Conservation (phyloP, 1,140 invertebrate genomes). For the Drosophila serrata region DNA sequence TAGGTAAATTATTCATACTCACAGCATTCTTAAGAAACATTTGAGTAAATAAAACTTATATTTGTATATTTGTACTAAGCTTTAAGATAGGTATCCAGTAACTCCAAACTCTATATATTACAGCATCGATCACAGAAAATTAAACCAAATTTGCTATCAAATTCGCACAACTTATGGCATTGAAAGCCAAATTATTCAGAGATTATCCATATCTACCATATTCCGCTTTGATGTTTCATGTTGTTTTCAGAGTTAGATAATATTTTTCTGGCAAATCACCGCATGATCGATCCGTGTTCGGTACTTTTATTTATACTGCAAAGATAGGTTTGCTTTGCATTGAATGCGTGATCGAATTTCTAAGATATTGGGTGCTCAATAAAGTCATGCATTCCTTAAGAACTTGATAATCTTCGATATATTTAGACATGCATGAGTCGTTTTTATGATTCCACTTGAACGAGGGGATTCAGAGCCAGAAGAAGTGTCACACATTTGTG, state of each 20-base stretch:
- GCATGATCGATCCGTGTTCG: conserved; percentile 18
- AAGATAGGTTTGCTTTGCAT: neutral
- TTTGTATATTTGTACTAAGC: too few species aligned
- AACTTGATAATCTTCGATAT: conserved; percentile 26
- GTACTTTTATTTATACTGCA: neutral
- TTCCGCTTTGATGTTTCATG: neutral
- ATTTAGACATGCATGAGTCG: conserved; percentile 1
- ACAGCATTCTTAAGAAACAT: neutral
- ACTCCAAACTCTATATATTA: neutral
- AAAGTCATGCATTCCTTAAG: neutral
- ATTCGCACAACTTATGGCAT: neutral
- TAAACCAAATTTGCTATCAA: neutral
- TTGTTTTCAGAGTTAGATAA: neutral
- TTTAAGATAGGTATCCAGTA: too few species aligned
- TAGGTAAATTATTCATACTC: neutral
- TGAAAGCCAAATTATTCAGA: neutral
- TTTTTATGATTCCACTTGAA: conserved; percentile 15
- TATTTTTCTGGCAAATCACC: neutral
- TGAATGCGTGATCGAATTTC: conserved; percentile 15
- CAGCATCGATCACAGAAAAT: neutral
- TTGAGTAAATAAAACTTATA: neutral
- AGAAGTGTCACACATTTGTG: conserved; percentile 5
- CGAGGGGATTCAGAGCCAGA: neutral
- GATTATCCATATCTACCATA: conserved; percentile 3
- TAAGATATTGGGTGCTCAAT: conserved; percentile 9